Evolutionary conservation across 2,888 invertebrate genomes (phyloP), one percentile per base, ranked within the genome.

Genomic region (Aporophyla nigra): DNA sequence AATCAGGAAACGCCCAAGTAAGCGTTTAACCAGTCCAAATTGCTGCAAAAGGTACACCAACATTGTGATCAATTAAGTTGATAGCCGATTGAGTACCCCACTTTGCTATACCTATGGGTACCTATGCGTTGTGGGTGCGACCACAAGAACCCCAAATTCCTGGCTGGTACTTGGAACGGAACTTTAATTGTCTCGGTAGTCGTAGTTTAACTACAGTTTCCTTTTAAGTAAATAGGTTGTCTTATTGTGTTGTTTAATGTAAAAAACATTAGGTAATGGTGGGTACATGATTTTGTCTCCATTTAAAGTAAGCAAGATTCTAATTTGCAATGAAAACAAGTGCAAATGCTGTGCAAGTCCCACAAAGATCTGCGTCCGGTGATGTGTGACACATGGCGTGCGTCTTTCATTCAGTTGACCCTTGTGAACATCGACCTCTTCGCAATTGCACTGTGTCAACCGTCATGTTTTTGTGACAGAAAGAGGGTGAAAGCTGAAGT

Each of bases 1-100:
- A 94, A 94, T 94, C 93, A 93, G 90, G 90, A 89, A 90, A 89
- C 91, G 91, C 90, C 92, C 89, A 90, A 90, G 91, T 81, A 90
- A 90, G 90, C 92, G 90, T 91, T 92, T 92, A 93, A 93, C 92
- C 88, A 90, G 89, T 88, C 90, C 89, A 92, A 93, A 93, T 92
- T 93, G 88, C 91, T 92, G 90, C 87, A 88, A 91, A 91, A 92
- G 91, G 91, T 90, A 89, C 89, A 88, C 90, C 86, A 89, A 89
- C 87, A 87, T 89, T 89, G 88, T 83, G 87, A 92, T 92, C 91
- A 91, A 94, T 94, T 93, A 92, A 89, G 88, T 89, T 89, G 91
- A 93, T 91, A 89, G 89, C 88, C 90, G 88, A 90, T 91, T 90
- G 90, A 90, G 91, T 89, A 83, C 87, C 85, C 85, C 75, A 89